Percentiles rank a stretch among this genome's conserved stretches.
Evolutionary conservation across 53 echinoderm and acorn worm genomes (phyloP).

Genomic region (Pentamera pediparva): DNA sequence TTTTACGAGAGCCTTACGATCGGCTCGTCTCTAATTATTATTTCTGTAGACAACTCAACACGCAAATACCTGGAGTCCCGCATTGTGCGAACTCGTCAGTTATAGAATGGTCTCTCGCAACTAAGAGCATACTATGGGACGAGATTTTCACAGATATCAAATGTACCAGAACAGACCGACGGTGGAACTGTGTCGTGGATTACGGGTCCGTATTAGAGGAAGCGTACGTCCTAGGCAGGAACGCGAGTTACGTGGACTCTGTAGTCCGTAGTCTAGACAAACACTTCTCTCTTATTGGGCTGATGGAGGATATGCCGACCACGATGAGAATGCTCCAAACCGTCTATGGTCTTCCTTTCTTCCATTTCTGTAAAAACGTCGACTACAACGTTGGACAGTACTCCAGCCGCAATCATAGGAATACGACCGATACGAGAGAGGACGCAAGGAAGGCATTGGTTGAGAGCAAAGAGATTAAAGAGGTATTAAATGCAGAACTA

Average conservation of each 20-base stretch:
- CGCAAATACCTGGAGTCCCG: neutral
- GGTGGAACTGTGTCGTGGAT: neutral
- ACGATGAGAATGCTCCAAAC: slow-evolving; percentile 1
- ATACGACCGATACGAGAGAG: neutral
- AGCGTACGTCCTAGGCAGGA: neutral
- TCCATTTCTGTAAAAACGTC: neutral
- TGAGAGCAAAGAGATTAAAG: neutral
- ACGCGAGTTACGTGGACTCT: neutral
- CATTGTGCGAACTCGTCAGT: neutral
- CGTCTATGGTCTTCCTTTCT: slow-evolving; percentile 6
- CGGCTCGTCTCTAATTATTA: slow-evolving; percentile 20
- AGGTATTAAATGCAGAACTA: neutral
- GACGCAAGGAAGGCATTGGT: neutral
- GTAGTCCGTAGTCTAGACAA: slow-evolving; percentile 7
- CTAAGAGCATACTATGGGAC: slow-evolving; percentile 27
- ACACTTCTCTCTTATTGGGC: slow-evolving; percentile 24
- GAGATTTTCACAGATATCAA: slow-evolving; percentile 17
- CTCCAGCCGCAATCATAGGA: neutral
- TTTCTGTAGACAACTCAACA: slow-evolving; percentile 8
- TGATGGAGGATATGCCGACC: slow-evolving; percentile 4
- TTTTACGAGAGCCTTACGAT: slow-evolving; percentile 19
- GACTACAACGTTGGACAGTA: slow-evolving; percentile 11
- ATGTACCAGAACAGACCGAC: neutral
- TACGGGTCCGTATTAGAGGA: neutral
- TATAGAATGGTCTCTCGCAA: neutral